Base-by-base conservation (phyloP, 2,888 invertebrate genomes). In the Drosophila crucigera region DNA sequence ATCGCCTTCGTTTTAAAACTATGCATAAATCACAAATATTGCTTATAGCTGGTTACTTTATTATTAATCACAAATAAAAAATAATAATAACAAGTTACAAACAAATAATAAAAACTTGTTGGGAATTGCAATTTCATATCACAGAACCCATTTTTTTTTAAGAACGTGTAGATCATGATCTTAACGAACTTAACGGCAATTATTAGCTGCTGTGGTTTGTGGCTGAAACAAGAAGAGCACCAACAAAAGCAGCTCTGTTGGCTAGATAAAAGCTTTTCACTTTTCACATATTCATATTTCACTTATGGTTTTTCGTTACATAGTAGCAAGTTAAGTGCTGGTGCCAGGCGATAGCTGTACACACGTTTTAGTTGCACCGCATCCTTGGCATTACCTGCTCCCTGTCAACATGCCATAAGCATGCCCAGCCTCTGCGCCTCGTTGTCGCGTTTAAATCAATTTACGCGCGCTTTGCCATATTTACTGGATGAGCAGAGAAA, bases 391-490 rank as follows among this genome's bases (percentile, higher is more conserved):
- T 22, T 16, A 25, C 28, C 14, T n/a, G 9, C 37, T 7, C n/a
- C 22, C 9, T n/a, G 52, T 16, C 37, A 52, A 3, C 55, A 47
- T 47, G n/a, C 11, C 31, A 52, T 22, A 50, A 56, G 5, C 60
- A 47, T 47, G 25, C 31, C 47, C 55, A 59, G 56, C 31, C 56
- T 35, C 62, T 60, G 19, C 60, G 43, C 65, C 65, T 76, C 73
- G 86, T 67, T 80, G 89, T 61, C 89, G 86, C 73, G 78, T 84
- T 85, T 85, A 89, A 85, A 85, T 89, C 89, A 85, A 85, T 85
- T 85, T 89, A 73, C 84, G 80, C 86, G 75, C 80, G 80, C 86
- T 80, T 89, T 86, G 84, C 81, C 82, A 86, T 86, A 85, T 86
- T 85, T 81, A 76, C 76, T 69, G 83, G 31, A 41, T 25, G 35